Percentiles rank a stretch among this genome's conserved stretches.
phyloP scores from a whole-genome alignment of 2,113 vertebrate species.

The Sciurus niger region DNA sequence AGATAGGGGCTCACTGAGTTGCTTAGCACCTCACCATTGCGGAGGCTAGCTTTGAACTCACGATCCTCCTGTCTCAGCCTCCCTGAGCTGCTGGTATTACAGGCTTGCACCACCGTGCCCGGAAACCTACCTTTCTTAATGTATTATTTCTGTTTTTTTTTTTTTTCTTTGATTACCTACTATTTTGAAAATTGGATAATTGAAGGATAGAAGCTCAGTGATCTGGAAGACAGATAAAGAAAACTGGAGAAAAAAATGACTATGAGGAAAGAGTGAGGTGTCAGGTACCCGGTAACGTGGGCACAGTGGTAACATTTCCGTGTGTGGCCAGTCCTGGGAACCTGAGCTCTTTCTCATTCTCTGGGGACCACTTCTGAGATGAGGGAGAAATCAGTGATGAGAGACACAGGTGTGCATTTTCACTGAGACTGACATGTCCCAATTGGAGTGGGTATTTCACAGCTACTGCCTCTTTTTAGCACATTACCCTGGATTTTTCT shows the following conservation, averaged over 20 bases:
- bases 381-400: not conserved
- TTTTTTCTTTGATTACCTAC: not conserved
- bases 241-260: not conserved
- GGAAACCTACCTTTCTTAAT: too few relatives aligned
- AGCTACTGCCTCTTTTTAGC: not conserved
- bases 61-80: too few relatives aligned
- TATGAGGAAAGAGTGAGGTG: not conserved
- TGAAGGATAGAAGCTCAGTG: not conserved
- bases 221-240: not conserved
- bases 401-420: rapidly evolving
- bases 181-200: not conserved
- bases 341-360: not conserved
- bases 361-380: not conserved
- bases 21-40: too few relatives aligned
- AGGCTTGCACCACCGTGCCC: too few relatives aligned
- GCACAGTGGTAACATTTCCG: not conserved
- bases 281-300: not conserved
- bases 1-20: too few relatives aligned
- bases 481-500: not conserved
- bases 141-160: too few relatives aligned
- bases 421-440: not conserved
- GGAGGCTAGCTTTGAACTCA: too few relatives aligned
- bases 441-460: not conserved
- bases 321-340: not conserved
- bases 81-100: too few relatives aligned